Base-by-base conservation (phyloP, 1,140 invertebrate genomes). In the Zaprionus taronus region DNA sequence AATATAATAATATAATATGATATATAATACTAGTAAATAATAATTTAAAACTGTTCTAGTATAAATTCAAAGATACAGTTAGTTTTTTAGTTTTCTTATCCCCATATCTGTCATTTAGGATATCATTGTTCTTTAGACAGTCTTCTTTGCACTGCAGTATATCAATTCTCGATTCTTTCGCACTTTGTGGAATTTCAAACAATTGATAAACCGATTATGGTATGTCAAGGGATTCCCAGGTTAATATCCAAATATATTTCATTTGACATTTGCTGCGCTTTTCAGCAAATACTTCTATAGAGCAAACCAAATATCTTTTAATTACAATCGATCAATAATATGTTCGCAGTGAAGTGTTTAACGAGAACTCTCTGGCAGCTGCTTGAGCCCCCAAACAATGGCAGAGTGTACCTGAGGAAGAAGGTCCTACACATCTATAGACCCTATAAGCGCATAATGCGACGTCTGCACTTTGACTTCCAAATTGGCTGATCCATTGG, bases 361-460 rank as follows among this genome's bases (percentile, higher is more conserved):
- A 58, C 66, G 49, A 53, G 72, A 65, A 57, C 77, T 74, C 76
- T 74, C 64, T 34, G 78, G 36, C 83, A 87, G 84, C 73, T 86
- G 84, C 38, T 66, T 58, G 72, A 60, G 68, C 49, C 57, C 67
- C 67, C 63, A 36, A 62, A 72, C 75, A 66, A 47, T 22, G 17
- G 4, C 17, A 57, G 58, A 47, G 20, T 34, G 38, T 58, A 57
- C 58, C 47, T 47, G 57, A 31, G 38, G 34, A 11, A 26, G 47
- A 15, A 11, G 41, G 47, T 24, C 47, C 47, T 24, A 7, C 2
- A n/a, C 5, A 22, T 77, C 61, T 76, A 70, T 81, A 53, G 76
- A 47, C 69, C 49, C 69, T 63, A 84, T 90, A 87, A 89, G 81
- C 72, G 81, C 69, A 81, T 87, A 89, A 89, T 87, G 72, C 81